Conservation (phyloP, 2,113 vertebrate species). For the Scatophagus argus region DNA sequence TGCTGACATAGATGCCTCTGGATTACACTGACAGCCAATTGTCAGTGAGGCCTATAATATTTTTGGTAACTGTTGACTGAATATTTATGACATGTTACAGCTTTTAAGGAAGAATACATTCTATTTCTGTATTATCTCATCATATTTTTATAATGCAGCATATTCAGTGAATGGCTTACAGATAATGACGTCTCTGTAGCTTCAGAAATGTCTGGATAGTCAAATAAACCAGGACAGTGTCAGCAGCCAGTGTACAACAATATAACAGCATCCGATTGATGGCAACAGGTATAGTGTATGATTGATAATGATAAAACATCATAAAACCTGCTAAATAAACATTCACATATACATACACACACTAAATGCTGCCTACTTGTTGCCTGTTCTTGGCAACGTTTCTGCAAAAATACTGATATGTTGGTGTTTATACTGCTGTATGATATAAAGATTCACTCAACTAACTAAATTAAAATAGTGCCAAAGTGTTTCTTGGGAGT, state of each 20-base stretch:
- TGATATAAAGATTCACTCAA: constrained; percentile 5
- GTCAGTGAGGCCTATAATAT: constrained; percentile 43
- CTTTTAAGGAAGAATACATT: neutral
- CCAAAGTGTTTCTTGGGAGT: constrained; percentile 48
- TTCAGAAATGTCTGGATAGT: neutral
- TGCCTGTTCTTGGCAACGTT: neutral
- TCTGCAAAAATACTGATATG: constrained; percentile 12
- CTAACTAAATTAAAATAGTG: constrained; percentile 74
- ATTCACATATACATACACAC: neutral
- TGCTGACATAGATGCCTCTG: constrained; percentile 44
- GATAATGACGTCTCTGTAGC: neutral
- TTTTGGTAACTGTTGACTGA: constrained; percentile 36
- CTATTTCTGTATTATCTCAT: constrained; percentile 2
- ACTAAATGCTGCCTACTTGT: neutral
- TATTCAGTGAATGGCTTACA: neutral
- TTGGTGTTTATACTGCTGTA: neutral
- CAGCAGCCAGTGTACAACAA: neutral
- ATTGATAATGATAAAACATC: neutral
- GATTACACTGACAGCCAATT: constrained; percentile 20
- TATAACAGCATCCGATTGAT: neutral
- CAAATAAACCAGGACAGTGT: neutral
- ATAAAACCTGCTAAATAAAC: neutral
- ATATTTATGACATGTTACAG: constrained; percentile 17
- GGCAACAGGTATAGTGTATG: neutral
- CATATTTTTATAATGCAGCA: constrained; percentile 24